A percentile compares a stretch with the other conserved stretches of the same genome.
Conservation (phyloP, 1,140 invertebrate genomes). For the Listronotus bonariensis region DNA sequence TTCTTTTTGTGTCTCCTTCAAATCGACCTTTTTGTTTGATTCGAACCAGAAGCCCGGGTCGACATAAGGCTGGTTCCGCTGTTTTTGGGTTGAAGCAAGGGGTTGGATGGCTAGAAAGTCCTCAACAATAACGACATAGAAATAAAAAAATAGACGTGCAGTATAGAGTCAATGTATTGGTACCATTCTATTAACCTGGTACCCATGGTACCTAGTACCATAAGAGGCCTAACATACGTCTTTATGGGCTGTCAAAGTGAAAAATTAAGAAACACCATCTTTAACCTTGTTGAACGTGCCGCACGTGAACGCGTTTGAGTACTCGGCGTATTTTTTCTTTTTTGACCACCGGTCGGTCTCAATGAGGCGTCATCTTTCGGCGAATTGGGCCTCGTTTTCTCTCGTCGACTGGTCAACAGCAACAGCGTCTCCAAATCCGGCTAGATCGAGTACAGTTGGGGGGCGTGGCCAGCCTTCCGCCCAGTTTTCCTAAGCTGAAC, state of each 20-base stretch:
- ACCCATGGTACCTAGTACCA: too few species aligned
- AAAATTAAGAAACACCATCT: too few species aligned
- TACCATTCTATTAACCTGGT: too few species aligned
- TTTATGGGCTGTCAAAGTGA: too few species aligned
- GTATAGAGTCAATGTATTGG: too few species aligned
- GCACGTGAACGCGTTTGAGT: constrained; percentile 42
- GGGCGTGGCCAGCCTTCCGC: constrained; percentile 74
- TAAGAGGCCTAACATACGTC: too few species aligned
- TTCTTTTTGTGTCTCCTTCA: constrained; percentile 31
- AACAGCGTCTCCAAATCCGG: constrained; percentile 88
- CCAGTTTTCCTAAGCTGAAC: constrained; percentile 79
- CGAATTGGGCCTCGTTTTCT: constrained; percentile 85
- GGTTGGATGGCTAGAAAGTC: constrained; percentile 48
- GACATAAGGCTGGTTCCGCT: constrained; percentile 31
- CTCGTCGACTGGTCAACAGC: constrained; percentile 78
- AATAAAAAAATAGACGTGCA: too few species aligned
- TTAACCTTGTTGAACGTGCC: constrained; percentile 43
- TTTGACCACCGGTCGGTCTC: constrained; percentile 40
- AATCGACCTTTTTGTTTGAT: constrained; percentile 22
- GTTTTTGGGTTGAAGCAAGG: constrained; percentile 42
- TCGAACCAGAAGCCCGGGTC: constrained; percentile 8
- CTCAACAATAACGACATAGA: constrained; percentile 5
- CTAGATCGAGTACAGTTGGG: constrained; percentile 83
- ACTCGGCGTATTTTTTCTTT: constrained; percentile 39
- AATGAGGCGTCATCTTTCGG: constrained; percentile 57